Evolutionary conservation across 2,113 vertebrate genomes (phyloP).

Genomic region (Narcine bancroftii): DNA sequence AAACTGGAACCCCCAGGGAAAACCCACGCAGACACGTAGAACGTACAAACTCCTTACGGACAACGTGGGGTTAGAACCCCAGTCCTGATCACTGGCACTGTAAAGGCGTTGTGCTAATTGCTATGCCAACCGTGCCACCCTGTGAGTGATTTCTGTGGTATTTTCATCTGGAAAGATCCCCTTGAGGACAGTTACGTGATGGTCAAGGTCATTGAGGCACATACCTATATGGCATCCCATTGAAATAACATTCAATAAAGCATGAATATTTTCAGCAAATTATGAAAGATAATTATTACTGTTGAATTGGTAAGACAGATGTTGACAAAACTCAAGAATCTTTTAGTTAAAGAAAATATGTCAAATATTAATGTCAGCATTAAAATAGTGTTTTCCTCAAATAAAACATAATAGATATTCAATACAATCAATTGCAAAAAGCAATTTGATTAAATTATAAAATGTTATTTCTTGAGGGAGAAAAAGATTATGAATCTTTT

Average conservation of each 20-base stretch:
- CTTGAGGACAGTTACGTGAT: constrained; percentile 1
- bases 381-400: neutral
- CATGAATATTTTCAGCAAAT: constrained; percentile 34
- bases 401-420: neutral
- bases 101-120: too few species aligned
- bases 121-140: too few species aligned
- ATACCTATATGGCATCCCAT: neutral
- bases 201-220: constrained; percentile 29
- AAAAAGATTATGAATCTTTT: neutral
- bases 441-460: neutral
- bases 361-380: neutral
- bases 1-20: too few species aligned
- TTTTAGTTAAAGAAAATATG: constrained; percentile 23
- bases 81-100: too few species aligned
- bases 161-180: constrained; percentile 30
- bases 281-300: constrained; percentile 31
- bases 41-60: too few species aligned
- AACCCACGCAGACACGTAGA: too few species aligned
- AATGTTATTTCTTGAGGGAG: neutral
- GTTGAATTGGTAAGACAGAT: constrained; percentile 35
- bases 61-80: too few species aligned
- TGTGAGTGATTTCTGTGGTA: too few species aligned
- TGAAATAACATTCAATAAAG: constrained; percentile 34
- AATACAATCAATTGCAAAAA: constrained; percentile 5
- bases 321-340: neutral